Evolutionary conservation across 2,888 invertebrate genomes (phyloP), one percentile per base, ranked within the genome.

Genomic region (Dascillus cervinus): DNA sequence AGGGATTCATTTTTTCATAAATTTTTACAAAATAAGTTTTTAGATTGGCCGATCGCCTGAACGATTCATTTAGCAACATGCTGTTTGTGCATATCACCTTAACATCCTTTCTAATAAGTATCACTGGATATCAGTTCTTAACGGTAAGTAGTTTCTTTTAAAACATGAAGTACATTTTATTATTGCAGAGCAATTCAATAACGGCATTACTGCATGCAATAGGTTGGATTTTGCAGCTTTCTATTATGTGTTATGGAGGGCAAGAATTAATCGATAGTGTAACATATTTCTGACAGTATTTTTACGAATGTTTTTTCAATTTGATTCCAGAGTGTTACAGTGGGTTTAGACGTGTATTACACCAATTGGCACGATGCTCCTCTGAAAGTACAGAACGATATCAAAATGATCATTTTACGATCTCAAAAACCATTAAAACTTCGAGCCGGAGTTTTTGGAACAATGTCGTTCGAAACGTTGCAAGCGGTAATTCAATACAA

Each of bases 241-340:
- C 10, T 4, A 22, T 15, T 22, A n/a, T 29, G 3, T 13, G 21
- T 8, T 23, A 20, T 4, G 20, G 20, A 4, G 29, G 29, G 3
- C 9, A 29, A 21, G 13, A 11, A 8, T 11, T 29, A 13, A 29
- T 29, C 10, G 22, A 29, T 13, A 21, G 21, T 6, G 11, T 21
- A n/a, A 17, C 17, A 17, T 6, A 17, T 17, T 17, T 17, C 17
- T 6, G 4, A n/a, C n/a, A n/a, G n/a, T n/a, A n/a, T n/a, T n/a
- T n/a, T n/a, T n/a, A n/a, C n/a, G n/a, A n/a, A n/a, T n/a, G n/a
- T n/a, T n/a, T n/a, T n/a, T n/a, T n/a, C n/a, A n/a, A n/a, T n/a
- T n/a, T n/a, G n/a, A 6, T 17, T 17, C 17, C 8, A 17, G 17
- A 17, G 17, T 17, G 4, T 17, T 4, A 6, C 17, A 4, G 4